Evolutionary conservation across 2,797 vertebrate genomes (phyloP).

Genomic region (Clarias platycephalus): DNA sequence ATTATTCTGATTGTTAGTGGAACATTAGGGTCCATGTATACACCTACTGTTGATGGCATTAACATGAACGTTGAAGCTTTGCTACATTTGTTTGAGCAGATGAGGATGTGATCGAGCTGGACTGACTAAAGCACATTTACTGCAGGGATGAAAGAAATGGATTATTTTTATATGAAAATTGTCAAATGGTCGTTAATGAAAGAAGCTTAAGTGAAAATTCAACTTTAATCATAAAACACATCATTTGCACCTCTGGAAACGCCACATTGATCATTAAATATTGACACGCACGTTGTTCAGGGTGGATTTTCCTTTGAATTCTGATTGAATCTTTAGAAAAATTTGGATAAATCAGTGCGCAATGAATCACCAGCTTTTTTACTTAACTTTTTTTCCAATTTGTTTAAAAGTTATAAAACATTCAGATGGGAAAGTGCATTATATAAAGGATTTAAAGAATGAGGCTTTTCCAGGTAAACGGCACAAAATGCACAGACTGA

Average conservation of each 20-base stretch:
- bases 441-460: neutral
- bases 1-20: too few relatives aligned
- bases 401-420: neutral
- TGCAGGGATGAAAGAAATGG: neutral
- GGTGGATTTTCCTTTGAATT: neutral
- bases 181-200: neutral
- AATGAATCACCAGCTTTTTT: neutral
- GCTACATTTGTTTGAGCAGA: neutral
- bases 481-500: constrained; percentile 2
- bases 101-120: neutral
- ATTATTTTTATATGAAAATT: too few relatives aligned
- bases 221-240: neutral
- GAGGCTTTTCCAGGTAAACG: neutral
- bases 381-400: neutral
- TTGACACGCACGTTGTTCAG: neutral
- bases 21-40: too few relatives aligned
- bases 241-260: neutral
- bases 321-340: neutral
- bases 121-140: neutral
- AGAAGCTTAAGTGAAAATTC: neutral
- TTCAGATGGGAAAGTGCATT: neutral
- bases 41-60: neutral
- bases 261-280: neutral
- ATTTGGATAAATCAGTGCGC: too few relatives aligned
- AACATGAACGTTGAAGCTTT: neutral